Evolutionary conservation across 1,140 invertebrate genomes (phyloP).

Genomic region (Fopius arisanus): DNA sequence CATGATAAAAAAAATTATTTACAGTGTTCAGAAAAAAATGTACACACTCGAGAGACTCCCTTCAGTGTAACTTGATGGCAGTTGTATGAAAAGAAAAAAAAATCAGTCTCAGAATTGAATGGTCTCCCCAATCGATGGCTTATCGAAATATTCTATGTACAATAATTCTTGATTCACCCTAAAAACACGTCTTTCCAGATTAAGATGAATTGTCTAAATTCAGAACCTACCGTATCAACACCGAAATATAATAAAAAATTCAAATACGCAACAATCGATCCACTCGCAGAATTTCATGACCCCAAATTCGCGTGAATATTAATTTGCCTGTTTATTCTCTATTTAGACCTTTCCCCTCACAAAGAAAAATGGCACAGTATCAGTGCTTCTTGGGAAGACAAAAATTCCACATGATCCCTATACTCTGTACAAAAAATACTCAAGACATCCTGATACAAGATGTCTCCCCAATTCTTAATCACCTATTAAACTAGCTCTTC

Average conservation of each 20-base stretch:
- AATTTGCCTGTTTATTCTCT: too few species aligned
- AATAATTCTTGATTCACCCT: background rate
- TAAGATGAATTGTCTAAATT: background rate
- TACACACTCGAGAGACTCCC: constrained; percentile 40
- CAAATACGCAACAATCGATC: too few species aligned
- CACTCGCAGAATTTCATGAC: too few species aligned
- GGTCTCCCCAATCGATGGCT: constrained; percentile 32
- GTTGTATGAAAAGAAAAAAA: constrained; percentile 34
- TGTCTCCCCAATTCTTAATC: constrained; percentile 35
- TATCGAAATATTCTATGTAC: constrained; percentile 21
- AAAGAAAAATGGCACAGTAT: background rate
- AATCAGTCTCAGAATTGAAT: constrained; percentile 49
- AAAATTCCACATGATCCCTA: constrained; percentile 29
- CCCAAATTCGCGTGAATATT: too few species aligned
- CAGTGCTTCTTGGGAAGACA: constrained; percentile 16
- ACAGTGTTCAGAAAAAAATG: constrained; percentile 47
- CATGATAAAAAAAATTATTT: constrained; percentile 42
- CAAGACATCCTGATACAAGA: constrained; percentile 56
- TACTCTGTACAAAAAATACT: constrained; percentile 48
- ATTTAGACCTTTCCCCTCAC: too few species aligned
- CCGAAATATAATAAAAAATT: too few species aligned
- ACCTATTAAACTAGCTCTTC: constrained; percentile 12
- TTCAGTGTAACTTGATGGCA: constrained; percentile 38
- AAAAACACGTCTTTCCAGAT: background rate
- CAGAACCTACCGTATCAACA: too few species aligned